Conservation (phyloP, 2,797 vertebrate genomes). For the Aeoliscus strigatus region DNA sequence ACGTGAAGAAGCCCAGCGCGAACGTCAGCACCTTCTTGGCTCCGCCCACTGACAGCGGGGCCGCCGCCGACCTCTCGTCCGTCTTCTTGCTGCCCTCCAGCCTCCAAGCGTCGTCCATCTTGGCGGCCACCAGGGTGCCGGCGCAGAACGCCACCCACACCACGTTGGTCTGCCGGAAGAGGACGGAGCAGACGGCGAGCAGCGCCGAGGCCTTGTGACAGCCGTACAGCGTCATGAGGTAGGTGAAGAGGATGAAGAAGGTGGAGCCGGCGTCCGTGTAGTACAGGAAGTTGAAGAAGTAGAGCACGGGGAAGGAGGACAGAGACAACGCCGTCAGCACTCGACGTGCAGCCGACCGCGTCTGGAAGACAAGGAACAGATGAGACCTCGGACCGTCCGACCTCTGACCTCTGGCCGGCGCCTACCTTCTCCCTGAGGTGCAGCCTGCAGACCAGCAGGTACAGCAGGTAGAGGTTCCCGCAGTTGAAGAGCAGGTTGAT, state of each 20-base stretch:
- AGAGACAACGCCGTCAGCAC: conserved; percentile 83
- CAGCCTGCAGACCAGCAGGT: conserved; percentile 83
- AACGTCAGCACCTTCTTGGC: conserved; percentile 72
- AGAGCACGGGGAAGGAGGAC: conserved; percentile 88
- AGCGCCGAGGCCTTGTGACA: conserved; percentile 88
- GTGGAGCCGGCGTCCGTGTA: conserved; percentile 94
- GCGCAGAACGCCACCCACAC: conserved; percentile 95
- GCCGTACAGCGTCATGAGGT: conserved; percentile 93
- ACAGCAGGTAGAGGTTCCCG: conserved; percentile 90
- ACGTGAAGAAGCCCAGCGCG: conserved; percentile 70
- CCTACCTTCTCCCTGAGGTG: conserved; percentile 87
- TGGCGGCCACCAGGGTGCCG: conserved; percentile 79
- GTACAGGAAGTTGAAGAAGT: conserved; percentile 98
- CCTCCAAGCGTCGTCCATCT: conserved; percentile 85
- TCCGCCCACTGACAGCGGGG: conserved; percentile 71
- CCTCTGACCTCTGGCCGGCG: too few species aligned
- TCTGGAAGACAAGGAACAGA: conserved; percentile 68
- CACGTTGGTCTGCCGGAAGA: conserved; percentile 96
- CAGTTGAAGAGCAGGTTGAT: conserved; percentile 93
- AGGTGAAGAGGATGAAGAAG: conserved; percentile 93
- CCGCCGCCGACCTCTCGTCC: conserved; percentile 75
- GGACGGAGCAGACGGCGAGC: conserved; percentile 85
- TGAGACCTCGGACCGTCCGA: too few species aligned
- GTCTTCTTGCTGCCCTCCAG: conserved; percentile 81
- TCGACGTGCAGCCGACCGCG: conserved; percentile 76